Evolutionary conservation across 2,888 invertebrate species (phyloP), one percentile per base, ranked within the genome.

Genomic region (Epirrhoe tristata): DNA sequence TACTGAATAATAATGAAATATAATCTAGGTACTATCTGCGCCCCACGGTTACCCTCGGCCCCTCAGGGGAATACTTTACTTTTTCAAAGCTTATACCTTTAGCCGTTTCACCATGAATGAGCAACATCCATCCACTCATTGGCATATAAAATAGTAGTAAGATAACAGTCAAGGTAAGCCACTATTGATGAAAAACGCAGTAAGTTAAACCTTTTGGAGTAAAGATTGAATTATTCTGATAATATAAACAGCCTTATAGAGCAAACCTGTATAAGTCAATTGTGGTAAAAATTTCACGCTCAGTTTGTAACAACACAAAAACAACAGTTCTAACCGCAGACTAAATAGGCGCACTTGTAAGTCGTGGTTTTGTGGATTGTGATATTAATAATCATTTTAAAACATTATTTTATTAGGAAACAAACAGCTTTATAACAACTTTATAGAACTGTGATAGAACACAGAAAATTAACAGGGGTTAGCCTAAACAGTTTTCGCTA

Each of bases 241-340:
- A 7, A 0, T 43, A 2, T 16, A 48, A 14, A 48, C 5, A 16
- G n/a, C 1, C 12, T n/a, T 6, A 46, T 48, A 34, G 8, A 61
- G 4, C 36, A 17, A 46, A 48, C 56, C 52, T 55, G 63, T 50
- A 59, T 64, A 69, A 54, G 24, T 63, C 58, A 50, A 72, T 74
- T 89, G 90, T 74, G 90, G 90, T 90, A 66, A 78, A 67, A 64
- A 71, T 81, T 88, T 86, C 85, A 86, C 82, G 89, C 82, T 82
- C 81, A 84, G 81, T 86, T 86, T 78, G 10, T 78, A 80, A 73
- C 65, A 63, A 74, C 74, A 77, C 80, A 78, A 83, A 86, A 78
- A 68, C 8, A 12, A 61, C 39, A 76, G 58, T 70, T 71, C 66
- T 79, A 74, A 90, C 90, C 90, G 77, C 90, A 89, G 70, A 74